These are phyloP conservation scores for Eumaeus atala DNA, from an alignment of 1,140 invertebrate species.

Conservation along the genomic window DNA sequence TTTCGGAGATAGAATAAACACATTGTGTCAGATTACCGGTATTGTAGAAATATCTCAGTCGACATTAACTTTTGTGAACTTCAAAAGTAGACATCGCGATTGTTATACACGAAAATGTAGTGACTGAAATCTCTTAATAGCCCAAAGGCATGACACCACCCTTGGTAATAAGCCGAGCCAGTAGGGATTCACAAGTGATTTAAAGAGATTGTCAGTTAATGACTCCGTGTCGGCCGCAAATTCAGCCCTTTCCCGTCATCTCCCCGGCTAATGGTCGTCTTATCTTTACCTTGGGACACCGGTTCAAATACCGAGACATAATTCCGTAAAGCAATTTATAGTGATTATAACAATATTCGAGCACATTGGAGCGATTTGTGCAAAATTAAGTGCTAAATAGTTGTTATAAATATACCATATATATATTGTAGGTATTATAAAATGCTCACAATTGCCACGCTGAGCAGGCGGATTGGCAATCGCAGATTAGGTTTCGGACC, in stretches of 20 bases:
- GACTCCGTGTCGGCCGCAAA: constrained; percentile 56
- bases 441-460: no score
- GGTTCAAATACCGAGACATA: constrained; percentile 25
- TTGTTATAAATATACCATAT: constrained; percentile 1
- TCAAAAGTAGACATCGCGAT: no score
- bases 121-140: constrained; percentile 61
- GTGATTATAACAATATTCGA: constrained; percentile 23
- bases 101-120: constrained; percentile 7
- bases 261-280: constrained; percentile 45
- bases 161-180: constrained; percentile 52
- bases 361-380: constrained; percentile 10
- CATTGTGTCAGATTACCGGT: no score
- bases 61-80: no score
- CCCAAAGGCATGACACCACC: constrained; percentile 36
- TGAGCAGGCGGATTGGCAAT: no score
- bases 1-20: no score
- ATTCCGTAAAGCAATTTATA: constrained; percentile 32
- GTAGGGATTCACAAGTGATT: constrained; percentile 66
- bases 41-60: no score
- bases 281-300: constrained; percentile 38
- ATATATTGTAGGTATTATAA: not conserved
- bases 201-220: constrained; percentile 73
- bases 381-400: not conserved
- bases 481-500: no score
- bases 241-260: constrained; percentile 57